Base-by-base conservation (phyloP, 2,797 vertebrate species). In the Fundulus diaphanus region DNA sequence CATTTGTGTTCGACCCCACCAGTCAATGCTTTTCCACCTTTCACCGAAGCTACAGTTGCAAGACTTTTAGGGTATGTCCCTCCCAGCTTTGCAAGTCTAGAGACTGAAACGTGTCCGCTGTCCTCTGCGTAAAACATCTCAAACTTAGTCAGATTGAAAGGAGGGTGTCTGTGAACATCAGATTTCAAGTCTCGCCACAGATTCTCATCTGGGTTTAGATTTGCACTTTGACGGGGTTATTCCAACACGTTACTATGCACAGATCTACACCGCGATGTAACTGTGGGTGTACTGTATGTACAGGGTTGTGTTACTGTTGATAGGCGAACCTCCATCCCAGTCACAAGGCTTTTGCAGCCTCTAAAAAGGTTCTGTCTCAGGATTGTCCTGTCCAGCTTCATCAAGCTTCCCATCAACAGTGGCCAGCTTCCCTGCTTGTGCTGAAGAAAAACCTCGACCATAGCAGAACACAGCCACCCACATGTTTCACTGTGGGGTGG, bases 361-460 rank as follows among this genome's bases (percentile, higher is more conserved):
- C 56, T 59, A 6, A 9, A 15, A 5, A 54, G 52, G 1, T 54
- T 42, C 24, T 66, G 2, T 6, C 35, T n/a, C 20, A 42, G 22
- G 37, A 42, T 42, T 66, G 63, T 40, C 37, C 63, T 42, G 63
- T 66, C 63, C 24, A 7, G 12, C 24, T 42, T 42, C 24, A 66
- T 66, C 37, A 42, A 42, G 37, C 63, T 42, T 42, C 24, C 63
- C 2, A 37, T 66, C 63, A 42, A 66, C 24, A n/a, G 11, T 66
- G 5, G 22, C 37, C 5, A n/a, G 11, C 22, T 42, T 66, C 35
- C 63, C 24, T 66, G 22, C 15, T n/a, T n/a, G 37, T n/a, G 7
- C 22, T 66, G 24, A 66, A 66, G 63, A 27, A 42, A 66, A 66
- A 40, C 35, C n/a, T 40, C 63, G 35, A n/a, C 63, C 63, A 27